Evolutionary conservation across 1,140 invertebrate species (phyloP).

Genomic region (Drosophila tani): DNA sequence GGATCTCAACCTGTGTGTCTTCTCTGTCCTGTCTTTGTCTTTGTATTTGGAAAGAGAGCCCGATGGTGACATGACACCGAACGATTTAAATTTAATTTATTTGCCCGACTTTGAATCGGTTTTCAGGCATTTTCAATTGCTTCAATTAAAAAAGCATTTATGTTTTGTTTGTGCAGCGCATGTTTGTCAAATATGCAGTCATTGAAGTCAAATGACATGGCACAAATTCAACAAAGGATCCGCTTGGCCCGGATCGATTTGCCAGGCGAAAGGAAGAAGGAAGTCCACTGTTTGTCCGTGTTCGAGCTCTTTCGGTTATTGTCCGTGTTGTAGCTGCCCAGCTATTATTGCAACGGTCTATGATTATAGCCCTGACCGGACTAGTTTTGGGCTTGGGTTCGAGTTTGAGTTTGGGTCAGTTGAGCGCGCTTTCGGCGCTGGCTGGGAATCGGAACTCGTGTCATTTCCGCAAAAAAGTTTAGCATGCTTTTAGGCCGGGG

Average conservation of each 20-base stretch:
- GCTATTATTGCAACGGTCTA: slow-evolving; percentile 43
- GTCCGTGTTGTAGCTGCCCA: slow-evolving; percentile 32
- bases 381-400: neutral
- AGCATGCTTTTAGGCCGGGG: slow-evolving; percentile 72
- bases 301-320: slow-evolving; percentile 23
- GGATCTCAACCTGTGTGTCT: slow-evolving; percentile 1
- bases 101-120: slow-evolving; percentile 10
- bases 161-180: slow-evolving; percentile 16
- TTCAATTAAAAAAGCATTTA: slow-evolving; percentile 55
- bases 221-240: slow-evolving; percentile 28
- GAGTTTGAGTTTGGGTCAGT: slow-evolving; percentile 25
- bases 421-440: slow-evolving; percentile 44
- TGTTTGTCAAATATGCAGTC: slow-evolving; percentile 27
- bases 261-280: slow-evolving; percentile 29
- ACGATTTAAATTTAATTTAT: slow-evolving; percentile 59
- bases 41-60: slow-evolving; percentile 22
- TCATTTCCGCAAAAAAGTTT: slow-evolving; percentile 80
- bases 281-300: slow-evolving; percentile 36
- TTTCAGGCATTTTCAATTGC: slow-evolving; percentile 37
- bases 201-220: slow-evolving; percentile 20
- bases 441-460: slow-evolving; percentile 74
- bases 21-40: neutral
- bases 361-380: slow-evolving; percentile 44
- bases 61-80: slow-evolving; percentile 5
- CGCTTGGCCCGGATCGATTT: slow-evolving; percentile 38